Conservation (phyloP, 2,888 invertebrate species). For the Perizoma flavofasciatum region DNA sequence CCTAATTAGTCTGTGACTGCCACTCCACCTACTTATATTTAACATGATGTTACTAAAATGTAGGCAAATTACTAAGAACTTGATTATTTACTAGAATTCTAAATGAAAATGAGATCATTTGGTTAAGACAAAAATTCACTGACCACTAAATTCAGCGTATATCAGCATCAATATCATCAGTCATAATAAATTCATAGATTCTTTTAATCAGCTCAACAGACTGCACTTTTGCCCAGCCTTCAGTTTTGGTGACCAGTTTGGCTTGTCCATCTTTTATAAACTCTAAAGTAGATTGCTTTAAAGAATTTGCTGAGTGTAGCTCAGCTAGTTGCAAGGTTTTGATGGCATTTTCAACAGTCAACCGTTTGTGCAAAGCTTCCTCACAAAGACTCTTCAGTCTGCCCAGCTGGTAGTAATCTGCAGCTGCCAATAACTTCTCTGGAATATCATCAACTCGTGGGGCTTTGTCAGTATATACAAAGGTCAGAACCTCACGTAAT, state of each 20-base stretch:
- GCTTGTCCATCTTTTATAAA: conserved; percentile 78
- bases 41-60: too few relatives aligned
- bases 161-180: conserved; percentile 67
- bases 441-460: conserved; percentile 74
- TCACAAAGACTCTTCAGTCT: conserved; percentile 72
- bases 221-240: conserved; percentile 71
- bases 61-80: too few relatives aligned
- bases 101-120: too few relatives aligned
- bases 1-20: too few relatives aligned
- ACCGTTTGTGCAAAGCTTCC: conserved; percentile 70
- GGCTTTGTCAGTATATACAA: conserved; percentile 75
- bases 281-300: conserved; percentile 68
- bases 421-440: conserved; percentile 72
- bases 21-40: too few relatives aligned
- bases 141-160: conserved; percentile 19
- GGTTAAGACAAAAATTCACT: too few relatives aligned
- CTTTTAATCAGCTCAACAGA: conserved; percentile 72
- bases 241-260: conserved; percentile 70
- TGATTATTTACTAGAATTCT: too few relatives aligned
- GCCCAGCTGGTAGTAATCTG: conserved; percentile 73
- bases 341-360: conserved; percentile 76
- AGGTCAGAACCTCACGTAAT: conserved; percentile 67
- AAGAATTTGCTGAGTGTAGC: conserved; percentile 66
- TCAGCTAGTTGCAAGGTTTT: conserved; percentile 74
- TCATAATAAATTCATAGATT: conserved; percentile 74